Percentiles rank a stretch among this genome's conserved stretches.
Conservation (phyloP, 2,888 invertebrate genomes). For the Drosophila kambysellisi region DNA sequence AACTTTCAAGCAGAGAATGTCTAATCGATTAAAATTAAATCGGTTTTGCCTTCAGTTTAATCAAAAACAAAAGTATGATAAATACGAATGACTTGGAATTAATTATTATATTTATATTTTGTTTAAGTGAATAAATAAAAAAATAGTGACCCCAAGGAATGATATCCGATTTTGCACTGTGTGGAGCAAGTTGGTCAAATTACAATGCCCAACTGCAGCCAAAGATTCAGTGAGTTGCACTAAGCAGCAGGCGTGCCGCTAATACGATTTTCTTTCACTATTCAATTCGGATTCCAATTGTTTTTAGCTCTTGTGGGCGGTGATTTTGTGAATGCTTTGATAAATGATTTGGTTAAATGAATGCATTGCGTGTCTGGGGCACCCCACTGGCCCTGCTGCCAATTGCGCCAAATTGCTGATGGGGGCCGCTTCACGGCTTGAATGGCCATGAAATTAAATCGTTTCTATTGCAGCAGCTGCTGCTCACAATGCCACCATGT, state of each 20-base stretch:
- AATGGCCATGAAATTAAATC: constrained; percentile 73
- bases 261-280: constrained; percentile 34
- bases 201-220: constrained; percentile 33
- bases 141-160: neutral
- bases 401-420: constrained; percentile 67
- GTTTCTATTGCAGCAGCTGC: constrained; percentile 58
- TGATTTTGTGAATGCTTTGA: constrained; percentile 12
- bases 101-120: neutral
- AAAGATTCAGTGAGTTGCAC: neutral
- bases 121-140: neutral
- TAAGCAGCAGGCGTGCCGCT: constrained; percentile 33
- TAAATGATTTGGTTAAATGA: constrained; percentile 32
- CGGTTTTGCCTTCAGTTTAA: neutral
- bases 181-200: constrained; percentile 56
- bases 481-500: constrained; percentile 16
- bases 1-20: neutral
- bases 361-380: constrained; percentile 51
- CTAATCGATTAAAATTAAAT: neutral
- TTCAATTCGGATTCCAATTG: constrained; percentile 46
- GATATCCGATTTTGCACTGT: neutral
- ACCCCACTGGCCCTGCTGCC: constrained; percentile 35
- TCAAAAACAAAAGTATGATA: neutral
- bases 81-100: neutral
- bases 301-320: constrained; percentile 29
- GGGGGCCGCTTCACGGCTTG: constrained; percentile 41